A percentile compares a stretch with the other conserved stretches of the same genome.
phyloP scores from a whole-genome alignment of 2,888 invertebrate genomes.

The Himalopsyche japonica region DNA sequence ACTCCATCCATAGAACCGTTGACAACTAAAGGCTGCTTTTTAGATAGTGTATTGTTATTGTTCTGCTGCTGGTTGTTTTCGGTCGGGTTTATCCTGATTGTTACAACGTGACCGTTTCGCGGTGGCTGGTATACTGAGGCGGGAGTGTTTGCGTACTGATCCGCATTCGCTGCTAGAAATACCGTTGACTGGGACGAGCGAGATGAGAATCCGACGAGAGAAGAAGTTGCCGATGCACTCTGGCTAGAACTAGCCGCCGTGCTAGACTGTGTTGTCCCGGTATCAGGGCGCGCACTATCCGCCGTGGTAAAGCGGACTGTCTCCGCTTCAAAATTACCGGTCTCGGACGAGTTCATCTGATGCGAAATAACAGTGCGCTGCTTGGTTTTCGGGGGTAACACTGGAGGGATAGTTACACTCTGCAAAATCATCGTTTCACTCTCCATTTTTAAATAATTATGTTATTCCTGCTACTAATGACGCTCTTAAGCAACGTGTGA shows the following conservation, averaged over 20 bases:
- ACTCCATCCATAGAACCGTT: conserved; percentile 20
- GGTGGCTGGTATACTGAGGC: conserved; percentile 53
- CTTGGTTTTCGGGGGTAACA: conserved; percentile 42
- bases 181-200: conserved; percentile 52
- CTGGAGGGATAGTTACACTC: conserved; percentile 40
- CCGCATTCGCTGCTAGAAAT: conserved; percentile 54
- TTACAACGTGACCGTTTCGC: conserved; percentile 63
- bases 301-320: conserved; percentile 8
- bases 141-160: conserved; percentile 20
- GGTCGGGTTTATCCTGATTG: conserved; percentile 70
- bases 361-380: conserved; percentile 44
- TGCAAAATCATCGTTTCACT: conserved; percentile 36
- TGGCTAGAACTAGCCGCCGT: conserved; percentile 32
- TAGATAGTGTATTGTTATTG: conserved; percentile 4
- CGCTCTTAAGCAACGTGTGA: not conserved
- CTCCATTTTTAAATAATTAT: conserved; percentile 18
- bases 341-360: conserved; percentile 39
- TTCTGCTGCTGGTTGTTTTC: conserved; percentile 37
- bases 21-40: conserved; percentile 13
- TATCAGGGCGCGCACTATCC: conserved; percentile 25
- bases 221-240: conserved; percentile 26
- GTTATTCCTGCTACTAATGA: not conserved
- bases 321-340: conserved; percentile 8
- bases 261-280: not conserved
- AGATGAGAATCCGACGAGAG: conserved; percentile 28